phyloP scores from a whole-genome alignment of 2,888 invertebrate genomes.

The Acronicta alni region DNA sequence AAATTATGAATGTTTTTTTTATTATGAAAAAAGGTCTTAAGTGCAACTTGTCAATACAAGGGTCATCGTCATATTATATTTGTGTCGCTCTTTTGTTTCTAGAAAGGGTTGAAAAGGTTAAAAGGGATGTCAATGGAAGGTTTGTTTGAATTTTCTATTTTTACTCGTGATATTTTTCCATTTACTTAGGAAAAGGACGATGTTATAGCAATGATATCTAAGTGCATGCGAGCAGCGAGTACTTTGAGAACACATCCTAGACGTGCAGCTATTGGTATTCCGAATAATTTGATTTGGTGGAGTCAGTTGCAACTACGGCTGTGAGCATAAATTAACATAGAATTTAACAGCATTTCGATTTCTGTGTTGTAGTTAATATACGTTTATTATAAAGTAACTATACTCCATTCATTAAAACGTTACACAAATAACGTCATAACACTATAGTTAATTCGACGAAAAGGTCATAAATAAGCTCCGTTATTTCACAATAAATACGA shows the following conservation, averaged over 20 bases:
- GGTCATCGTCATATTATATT: conserved; percentile 31
- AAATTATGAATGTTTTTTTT: conserved; percentile 47
- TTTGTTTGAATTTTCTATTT: conserved; percentile 40
- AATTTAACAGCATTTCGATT: conserved; percentile 16
- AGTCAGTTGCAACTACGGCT: conserved; percentile 28
- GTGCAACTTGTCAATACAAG: conserved; percentile 41
- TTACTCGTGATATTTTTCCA: conserved; percentile 31
- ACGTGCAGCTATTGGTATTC: background rate
- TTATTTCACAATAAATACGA: no score
- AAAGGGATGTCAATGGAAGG: conserved; percentile 32
- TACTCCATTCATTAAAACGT: no score
- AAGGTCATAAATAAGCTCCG: no score
- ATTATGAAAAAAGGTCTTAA: conserved; percentile 41
- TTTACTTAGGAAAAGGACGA: conserved; percentile 38
- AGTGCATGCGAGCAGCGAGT: background rate
- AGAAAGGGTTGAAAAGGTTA: conserved; percentile 14
- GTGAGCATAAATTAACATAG: conserved; percentile 40
- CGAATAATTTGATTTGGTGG: conserved; percentile 37
- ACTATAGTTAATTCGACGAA: no score
- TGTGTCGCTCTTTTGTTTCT: conserved; percentile 42
- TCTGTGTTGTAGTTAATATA: background rate
- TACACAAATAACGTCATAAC: no score
- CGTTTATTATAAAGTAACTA: no score
- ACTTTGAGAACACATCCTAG: background rate
- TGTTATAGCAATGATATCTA: conserved; percentile 12